phyloP scores from a whole-genome alignment of 2,113 vertebrate species.

The Embiotoca jacksoni region DNA sequence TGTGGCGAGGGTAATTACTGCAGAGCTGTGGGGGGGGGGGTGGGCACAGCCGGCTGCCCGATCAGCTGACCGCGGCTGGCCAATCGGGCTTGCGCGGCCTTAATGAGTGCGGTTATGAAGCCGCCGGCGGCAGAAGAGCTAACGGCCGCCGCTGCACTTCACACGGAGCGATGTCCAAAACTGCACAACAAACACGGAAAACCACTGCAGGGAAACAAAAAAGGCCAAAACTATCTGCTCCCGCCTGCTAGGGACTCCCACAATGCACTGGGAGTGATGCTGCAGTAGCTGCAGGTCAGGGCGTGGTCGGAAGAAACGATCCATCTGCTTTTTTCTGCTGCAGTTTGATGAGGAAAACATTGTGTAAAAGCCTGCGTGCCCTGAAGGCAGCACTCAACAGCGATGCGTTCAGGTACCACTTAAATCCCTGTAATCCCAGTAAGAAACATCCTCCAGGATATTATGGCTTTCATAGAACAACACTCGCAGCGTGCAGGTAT shows the following conservation, averaged over 20 bases:
- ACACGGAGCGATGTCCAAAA: slow-evolving; percentile 6
- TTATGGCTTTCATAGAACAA: slow-evolving; percentile 23
- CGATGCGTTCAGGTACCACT: slow-evolving; percentile 51
- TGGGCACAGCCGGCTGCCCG: background rate
- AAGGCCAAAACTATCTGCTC: background rate
- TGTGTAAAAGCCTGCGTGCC: slow-evolving; percentile 41
- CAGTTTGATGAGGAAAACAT: too few relatives aligned
- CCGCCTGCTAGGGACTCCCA: slow-evolving; percentile 8
- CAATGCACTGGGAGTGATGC: slow-evolving; percentile 7
- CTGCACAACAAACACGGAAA: background rate
- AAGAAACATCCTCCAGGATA: slow-evolving; percentile 28
- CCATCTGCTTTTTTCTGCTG: too few relatives aligned
- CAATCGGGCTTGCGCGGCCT: background rate
- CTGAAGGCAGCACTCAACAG: slow-evolving; percentile 51
- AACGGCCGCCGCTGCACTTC: slow-evolving; percentile 27
- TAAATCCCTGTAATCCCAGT: slow-evolving; percentile 22
- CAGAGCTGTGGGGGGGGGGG: slow-evolving; percentile 13
- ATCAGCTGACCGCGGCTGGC: slow-evolving; percentile 13
- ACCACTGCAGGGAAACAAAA: background rate
- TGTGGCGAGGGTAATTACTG: slow-evolving; percentile 34
- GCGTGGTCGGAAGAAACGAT: too few relatives aligned
- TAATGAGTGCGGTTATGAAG: slow-evolving; percentile 18
- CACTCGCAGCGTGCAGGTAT: background rate
- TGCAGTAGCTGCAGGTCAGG: background rate
- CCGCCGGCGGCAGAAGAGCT: slow-evolving; percentile 7